Conservation (phyloP, 2,797 vertebrate genomes). For the Rhabdomys pumilio region DNA sequence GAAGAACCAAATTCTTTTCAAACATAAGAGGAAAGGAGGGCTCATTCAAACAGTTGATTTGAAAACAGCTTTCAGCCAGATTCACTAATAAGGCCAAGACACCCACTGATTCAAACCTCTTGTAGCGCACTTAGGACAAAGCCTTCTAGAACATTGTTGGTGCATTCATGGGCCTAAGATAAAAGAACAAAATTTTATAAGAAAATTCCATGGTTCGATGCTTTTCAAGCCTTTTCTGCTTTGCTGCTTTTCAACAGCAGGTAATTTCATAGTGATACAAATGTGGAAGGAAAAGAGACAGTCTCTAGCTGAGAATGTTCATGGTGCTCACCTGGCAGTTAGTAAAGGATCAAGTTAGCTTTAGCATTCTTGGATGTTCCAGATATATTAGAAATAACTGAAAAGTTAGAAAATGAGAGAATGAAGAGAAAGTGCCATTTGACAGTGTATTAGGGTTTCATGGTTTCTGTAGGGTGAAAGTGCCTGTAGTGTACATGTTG, state of each 20-base stretch:
- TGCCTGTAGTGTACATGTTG: neutral
- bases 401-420: slow-evolving; percentile 42
- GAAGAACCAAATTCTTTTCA: neutral
- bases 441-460: slow-evolving; percentile 48
- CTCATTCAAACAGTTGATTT: neutral
- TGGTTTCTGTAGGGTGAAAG: neutral
- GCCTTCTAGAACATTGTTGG: neutral
- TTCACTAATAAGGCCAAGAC: neutral
- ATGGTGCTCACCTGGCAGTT: neutral
- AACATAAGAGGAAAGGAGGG: neutral
- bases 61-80: neutral
- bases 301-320: neutral
- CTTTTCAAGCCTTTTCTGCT: neutral
- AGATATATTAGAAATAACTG: slow-evolving; percentile 7
- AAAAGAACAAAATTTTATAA: neutral
- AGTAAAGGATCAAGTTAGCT: slow-evolving; percentile 1
- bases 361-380: slow-evolving; percentile 2
- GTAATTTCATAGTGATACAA: neutral
- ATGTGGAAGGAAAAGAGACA: neutral
- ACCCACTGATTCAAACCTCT: neutral
- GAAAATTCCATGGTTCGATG: neutral
- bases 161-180: neutral
- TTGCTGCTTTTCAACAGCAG: neutral
- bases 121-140: neutral
- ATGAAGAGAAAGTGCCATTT: slow-evolving; percentile 37